Base-by-base conservation (phyloP, 2,888 invertebrate genomes). In the Ochlodes sylvanus region DNA sequence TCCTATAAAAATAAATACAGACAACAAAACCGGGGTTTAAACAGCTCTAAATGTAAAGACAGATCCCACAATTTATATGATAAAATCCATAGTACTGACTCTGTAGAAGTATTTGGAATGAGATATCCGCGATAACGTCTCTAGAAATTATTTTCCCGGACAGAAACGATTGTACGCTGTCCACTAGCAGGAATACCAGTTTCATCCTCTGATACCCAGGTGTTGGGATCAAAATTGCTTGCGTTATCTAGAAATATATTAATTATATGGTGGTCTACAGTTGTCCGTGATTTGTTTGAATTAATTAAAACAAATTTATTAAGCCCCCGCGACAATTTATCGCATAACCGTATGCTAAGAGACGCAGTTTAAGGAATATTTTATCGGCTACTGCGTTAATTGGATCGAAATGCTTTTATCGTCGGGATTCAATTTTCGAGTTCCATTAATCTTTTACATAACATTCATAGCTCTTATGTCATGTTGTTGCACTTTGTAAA, bases 271-370 rank as follows among this genome's bases (percentile, higher is more conserved):
- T 19, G 32, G 56, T 38, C 47, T 21, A 47, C 19, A 47, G 32
- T 64, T 56, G 21, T 62, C 50, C 57, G 66, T 63, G 65, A 69
- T 71, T 70, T 66, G 71, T 70, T 69, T 52, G 60, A 67, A 71
- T 70, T 69, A 70, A 71, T 71, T 71, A 71, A 71, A 71, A 66
- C 57, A 63, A 66, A 71, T 71, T 71, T 71, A 71, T 71, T 66
- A 62, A 42, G 63, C 56, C 62, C 62, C 34, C 41, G 42, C 21
- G 52, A 42, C 47, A 65, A 72, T 69, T 72, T 72, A 72, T 72
- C 58, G 64, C 57, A 67, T 63, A 50, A 69, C 66, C 50, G 38
- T 70, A 61, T 66, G 56, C 65, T 62, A 54, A 62, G 69, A 62
- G 54, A 61, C 61, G 57, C 38, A 38, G 41, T 21, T 65, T 65